Base-by-base conservation (phyloP, 2,113 vertebrate genomes). In the Poeciliopsis prolifica region DNA sequence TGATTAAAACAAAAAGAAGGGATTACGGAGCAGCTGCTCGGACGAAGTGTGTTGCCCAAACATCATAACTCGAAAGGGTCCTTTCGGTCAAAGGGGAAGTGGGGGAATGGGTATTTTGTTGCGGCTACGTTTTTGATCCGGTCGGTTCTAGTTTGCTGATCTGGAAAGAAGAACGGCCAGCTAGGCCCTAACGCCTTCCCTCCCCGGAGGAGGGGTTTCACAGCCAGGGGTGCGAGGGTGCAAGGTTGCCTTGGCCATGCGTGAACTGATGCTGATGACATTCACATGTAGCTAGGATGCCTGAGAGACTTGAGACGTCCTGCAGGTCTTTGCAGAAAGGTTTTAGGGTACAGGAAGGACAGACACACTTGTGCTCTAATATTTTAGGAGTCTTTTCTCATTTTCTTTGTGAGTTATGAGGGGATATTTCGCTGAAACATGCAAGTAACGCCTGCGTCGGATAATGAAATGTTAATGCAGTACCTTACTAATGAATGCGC, bases 261-360 rank as follows among this genome's bases (percentile, higher is more conserved):
- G 69, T 89, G 82, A 92, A 88, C 86, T 87, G 91, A 91, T 90
- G 86, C 84, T 88, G 83, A 94, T 91, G 91, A 91, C 85, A 91
- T 87, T 90, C 88, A 89, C 87, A 86, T 91, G 89, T 89, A 87
- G 78, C 88, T 64, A 85, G 10, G 81, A 86, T 68, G 88, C 85
- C 83, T 91, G 81, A 85, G 61, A 79, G 85, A 64, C 75, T 84
- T 67, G 51, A 78, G 77, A 72, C 70, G 80, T 84, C 82, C 79
- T 35, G 70, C 70, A 79, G 81, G 78, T 84, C 66, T 80, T 75
- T 66, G 68, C 54, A 68, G 71, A 73, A 37, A 73, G 64, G 82
- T 74, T 83, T 40, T 37, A 79, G 79, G 83, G 85, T 61, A 71
- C 51, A 77, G 61, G 67, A 58, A 61, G 61, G 69, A 68, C 64